Evolutionary conservation across 2,797 vertebrate genomes (phyloP), one percentile per base, ranked within the genome.

Genomic region (Petrocephalus sullivani): DNA sequence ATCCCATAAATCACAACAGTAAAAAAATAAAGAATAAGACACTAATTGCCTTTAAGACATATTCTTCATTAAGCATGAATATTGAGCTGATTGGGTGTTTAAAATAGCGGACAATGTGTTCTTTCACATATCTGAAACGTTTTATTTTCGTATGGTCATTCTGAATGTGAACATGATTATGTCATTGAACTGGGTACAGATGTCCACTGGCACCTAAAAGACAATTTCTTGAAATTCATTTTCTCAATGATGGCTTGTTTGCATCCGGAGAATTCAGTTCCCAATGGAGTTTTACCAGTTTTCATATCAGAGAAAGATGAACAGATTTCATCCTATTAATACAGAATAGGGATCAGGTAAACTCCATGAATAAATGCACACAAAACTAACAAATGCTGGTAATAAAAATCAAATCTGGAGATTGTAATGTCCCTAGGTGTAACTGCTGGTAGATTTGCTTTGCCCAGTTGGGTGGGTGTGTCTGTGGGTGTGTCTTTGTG

Each of bases 1-100:
- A 95, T 95, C 94, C 95, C 92, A 93, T 94, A 94, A 95, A 96
- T 95, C 95, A 96, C 94, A 94, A 92, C 92, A 93, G 94, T 90
- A 57, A 90, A 91, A 28, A 93, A 92, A 93, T 93, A 92, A 95
- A 94, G 88, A 92, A 96, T 94, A 95, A 94, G 92, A 90, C 92
- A 93, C 92, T 96, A 95, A 96, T 96, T 96, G 92, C 90, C 4
- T 93, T 94, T 93, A 94, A 95, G 93, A 95, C 92, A 95, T 93
- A 94, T 95, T 96, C 92, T 94, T 95, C 93, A 94, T 90, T 95
- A 93, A 94, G 94, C 92, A 53, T 84, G 75, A 84, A 64, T 88
- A 88, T 60, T 57, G 33, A 57, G 60, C 56, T 88, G 87, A 88
- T 88, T 88, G 78, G 54, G 49, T 10, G 56, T 94, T 58, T 92